A percentile compares a stretch with the other conserved stretches of the same genome.
Evolutionary conservation across 2,888 invertebrate genomes (phyloP).

Genomic region (Arge pagana): DNA sequence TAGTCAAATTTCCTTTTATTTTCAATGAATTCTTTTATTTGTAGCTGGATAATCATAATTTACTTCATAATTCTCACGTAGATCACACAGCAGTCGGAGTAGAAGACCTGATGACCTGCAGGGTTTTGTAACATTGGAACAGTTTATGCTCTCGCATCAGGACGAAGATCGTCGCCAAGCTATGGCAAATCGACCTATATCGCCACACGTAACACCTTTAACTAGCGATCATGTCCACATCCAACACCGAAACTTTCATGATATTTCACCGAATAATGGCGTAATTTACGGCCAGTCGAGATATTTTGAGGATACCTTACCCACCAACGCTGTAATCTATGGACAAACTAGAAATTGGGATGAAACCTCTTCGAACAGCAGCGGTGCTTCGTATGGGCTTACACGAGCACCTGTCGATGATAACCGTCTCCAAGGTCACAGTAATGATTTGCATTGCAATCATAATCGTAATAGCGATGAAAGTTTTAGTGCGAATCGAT

Average conservation of each 20-base stretch:
- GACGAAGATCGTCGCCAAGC: constrained; percentile 69
- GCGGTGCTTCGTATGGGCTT: constrained; percentile 17
- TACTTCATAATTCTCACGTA: constrained; percentile 27
- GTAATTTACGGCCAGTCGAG: constrained; percentile 37
- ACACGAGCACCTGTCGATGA: constrained; percentile 25
- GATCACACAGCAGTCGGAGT: constrained; percentile 37
- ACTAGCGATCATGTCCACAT: constrained; percentile 49
- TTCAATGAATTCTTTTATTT: constrained; percentile 4
- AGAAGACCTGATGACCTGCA: constrained; percentile 64
- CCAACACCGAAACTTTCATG: constrained; percentile 41
- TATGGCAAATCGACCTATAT: constrained; percentile 33
- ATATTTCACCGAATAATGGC: constrained; percentile 38
- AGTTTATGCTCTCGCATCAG: constrained; percentile 78
- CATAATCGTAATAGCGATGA: neutral
- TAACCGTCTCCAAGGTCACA: constrained; percentile 10
- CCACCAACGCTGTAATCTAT: constrained; percentile 14
- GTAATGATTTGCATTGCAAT: neutral
- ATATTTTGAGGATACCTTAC: constrained; percentile 11
- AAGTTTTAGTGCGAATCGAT: neutral
- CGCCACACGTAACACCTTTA: constrained; percentile 39
- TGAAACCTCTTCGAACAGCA: constrained; percentile 29
- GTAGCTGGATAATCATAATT: neutral
- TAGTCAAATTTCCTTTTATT: too few species aligned
- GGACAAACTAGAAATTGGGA: constrained; percentile 38
- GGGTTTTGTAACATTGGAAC: constrained; percentile 76